Percentiles rank a stretch among this genome's conserved stretches.
These are phyloP conservation scores for Amia ocellicauda DNA, from an alignment of 2,113 vertebrate species.

Conservation along the genomic window DNA sequence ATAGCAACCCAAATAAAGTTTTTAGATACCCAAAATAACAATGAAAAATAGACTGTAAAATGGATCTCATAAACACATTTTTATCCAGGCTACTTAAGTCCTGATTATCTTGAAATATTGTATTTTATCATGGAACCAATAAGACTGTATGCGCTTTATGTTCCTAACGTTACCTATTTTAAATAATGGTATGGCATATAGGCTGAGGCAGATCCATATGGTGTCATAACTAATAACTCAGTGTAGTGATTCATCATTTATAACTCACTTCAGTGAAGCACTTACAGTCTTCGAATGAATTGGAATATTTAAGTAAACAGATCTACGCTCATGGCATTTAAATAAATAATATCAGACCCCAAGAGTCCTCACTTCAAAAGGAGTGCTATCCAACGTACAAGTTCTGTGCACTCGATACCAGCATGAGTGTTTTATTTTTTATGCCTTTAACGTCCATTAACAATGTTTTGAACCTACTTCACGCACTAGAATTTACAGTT, in stretches of 20 bases:
- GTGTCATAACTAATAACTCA: constrained; percentile 68
- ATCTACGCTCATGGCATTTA: constrained; percentile 62
- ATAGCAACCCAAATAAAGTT: too few species aligned
- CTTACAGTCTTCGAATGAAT: constrained; percentile 66
- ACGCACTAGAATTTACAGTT: constrained; percentile 46
- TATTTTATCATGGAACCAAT: too few species aligned
- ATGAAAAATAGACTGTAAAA: too few species aligned
- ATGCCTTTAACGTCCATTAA: constrained; percentile 57
- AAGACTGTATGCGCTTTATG: too few species aligned
- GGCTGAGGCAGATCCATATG: constrained; percentile 44
- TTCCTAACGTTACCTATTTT: constrained; percentile 35
- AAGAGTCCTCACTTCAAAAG: constrained; percentile 51
- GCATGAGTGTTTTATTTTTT: constrained; percentile 53
- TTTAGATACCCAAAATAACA: too few species aligned
- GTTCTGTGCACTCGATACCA: constrained; percentile 50
- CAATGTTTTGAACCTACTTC: constrained; percentile 48
- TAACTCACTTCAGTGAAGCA: constrained; percentile 66
- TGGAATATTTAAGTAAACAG: constrained; percentile 69
- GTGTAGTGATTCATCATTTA: constrained; percentile 58
- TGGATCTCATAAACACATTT: too few species aligned
- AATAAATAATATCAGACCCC: constrained; percentile 64
- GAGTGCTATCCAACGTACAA: constrained; percentile 50
- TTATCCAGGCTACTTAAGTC: too few species aligned
- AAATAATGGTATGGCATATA: constrained; percentile 44
- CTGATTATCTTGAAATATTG: too few species aligned